Evolutionary conservation across 2,797 vertebrate species (phyloP), one percentile per base, ranked within the genome.

Genomic region (Lacerta viridis): DNA sequence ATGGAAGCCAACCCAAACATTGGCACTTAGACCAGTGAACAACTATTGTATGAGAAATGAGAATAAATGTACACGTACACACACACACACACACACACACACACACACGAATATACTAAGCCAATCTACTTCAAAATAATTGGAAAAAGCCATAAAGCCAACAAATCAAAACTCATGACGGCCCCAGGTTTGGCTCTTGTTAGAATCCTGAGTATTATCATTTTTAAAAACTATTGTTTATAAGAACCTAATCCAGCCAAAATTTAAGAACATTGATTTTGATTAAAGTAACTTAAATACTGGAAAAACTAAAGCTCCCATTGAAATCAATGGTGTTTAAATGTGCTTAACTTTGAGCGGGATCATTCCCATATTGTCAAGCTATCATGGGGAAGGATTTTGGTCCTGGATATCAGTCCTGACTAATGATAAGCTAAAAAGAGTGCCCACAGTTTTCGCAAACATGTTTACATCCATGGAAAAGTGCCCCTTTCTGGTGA

Each of bases 1-100:
- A 5, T 71, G 29, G 86, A 94, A 79, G 86, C 91, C 85, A 94
- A 91, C 64, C 90, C 4, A 94, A 92, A 23, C 43, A 23, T 55
- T 82, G 81, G 69, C 64, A 83, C 72, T 46, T 43, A 17, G 20
- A 87, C 18, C 13, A 86, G 55, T 61, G 11, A n/a, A 87, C 46
- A 85, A 39, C 18, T 82, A 84, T 33, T 79, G 79, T 10, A 1
- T 43, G 83, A 88, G 29, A 15, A 69, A 87, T 79, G 64, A 71
- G 25, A 66, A 71, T 87, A 55, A 55, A 55, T 55, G 50, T 15
- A 55, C 50, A 55, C 0, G 1, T 1, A 55, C 50, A 50, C 50
- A 3, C 3, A 15, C 80, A 3, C 3, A 15, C 80, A 15, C 80
- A 69, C 50, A 55, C 50, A 15, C 50, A 55, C 50, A 15, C 46